Evolutionary conservation across 2,113 vertebrate genomes (phyloP).

Genomic region (Xenopus tropicalis): UCB_Xtro_10.0 CM004451.2:30573501-30574000

Average conservation of each 20-base stretch:
- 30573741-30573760: neutral
- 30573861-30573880: conserved; percentile 47
- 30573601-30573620: no score
- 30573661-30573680: neutral
- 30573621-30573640: no score
- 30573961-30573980: conserved; percentile 59
- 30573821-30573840: conserved; percentile 40
- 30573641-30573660: neutral
- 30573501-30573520: neutral
- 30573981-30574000: conserved; percentile 56
- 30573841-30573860: conserved; percentile 49
- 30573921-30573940: conserved; percentile 46
- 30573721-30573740: conserved; percentile 3
- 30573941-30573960: conserved; percentile 58
- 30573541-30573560: neutral
- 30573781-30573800: conserved; percentile 32
- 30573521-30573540: neutral
- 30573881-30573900: conserved; percentile 50
- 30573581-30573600: no score
- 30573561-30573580: no score
- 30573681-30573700: neutral
- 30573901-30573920: conserved; percentile 44
- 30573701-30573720: neutral
- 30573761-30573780: conserved; percentile 26
- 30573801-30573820: neutral